Conservation (phyloP, 2,888 invertebrate species). For the Acronicta leporina region DNA sequence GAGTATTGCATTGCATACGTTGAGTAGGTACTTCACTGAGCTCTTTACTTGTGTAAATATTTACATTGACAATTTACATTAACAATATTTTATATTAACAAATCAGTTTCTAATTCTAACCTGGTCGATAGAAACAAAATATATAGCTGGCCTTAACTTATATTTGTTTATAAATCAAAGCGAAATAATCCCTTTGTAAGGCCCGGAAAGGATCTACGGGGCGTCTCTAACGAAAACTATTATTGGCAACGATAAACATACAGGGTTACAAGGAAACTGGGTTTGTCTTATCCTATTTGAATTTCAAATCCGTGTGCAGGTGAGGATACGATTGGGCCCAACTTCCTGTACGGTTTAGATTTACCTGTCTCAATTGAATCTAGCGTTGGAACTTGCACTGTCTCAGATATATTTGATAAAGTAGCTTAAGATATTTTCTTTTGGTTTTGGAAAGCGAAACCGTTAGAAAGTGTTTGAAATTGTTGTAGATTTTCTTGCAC, state of each 20-base stretch:
- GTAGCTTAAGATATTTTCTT: conserved; percentile 51
- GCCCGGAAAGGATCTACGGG: conserved; percentile 30
- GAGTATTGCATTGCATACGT: conserved; percentile 60
- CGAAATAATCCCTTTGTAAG: conserved; percentile 53
- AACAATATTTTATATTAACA: conserved; percentile 41
- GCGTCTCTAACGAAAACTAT: conserved; percentile 57
- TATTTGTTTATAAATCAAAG: conserved; percentile 53
- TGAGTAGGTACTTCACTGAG: conserved; percentile 57
- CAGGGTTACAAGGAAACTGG: conserved; percentile 73
- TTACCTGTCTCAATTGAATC: conserved; percentile 82
- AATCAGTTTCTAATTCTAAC: conserved; percentile 24
- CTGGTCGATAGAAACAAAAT: conserved; percentile 4
- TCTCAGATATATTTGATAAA: conserved; percentile 67
- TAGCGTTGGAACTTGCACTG: conserved; percentile 68
- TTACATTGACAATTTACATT: conserved; percentile 29
- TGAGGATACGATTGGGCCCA: conserved; percentile 81
- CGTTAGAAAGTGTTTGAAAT: too few relatives aligned
- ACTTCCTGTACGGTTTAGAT: conserved; percentile 83
- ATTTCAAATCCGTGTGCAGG: conserved; percentile 84
- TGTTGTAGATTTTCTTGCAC: too few relatives aligned
- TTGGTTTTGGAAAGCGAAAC: conserved; percentile 1
- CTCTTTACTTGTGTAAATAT: conserved; percentile 53
- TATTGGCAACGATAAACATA: conserved; percentile 74
- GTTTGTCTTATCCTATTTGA: conserved; percentile 82
- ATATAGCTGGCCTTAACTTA: conserved; percentile 11